Evolutionary conservation across 30 jellyfish, hydroid and myxozoan species (phyloP), one percentile per base, ranked within the genome.

Genomic region (Chironex yamaguchii): DNA sequence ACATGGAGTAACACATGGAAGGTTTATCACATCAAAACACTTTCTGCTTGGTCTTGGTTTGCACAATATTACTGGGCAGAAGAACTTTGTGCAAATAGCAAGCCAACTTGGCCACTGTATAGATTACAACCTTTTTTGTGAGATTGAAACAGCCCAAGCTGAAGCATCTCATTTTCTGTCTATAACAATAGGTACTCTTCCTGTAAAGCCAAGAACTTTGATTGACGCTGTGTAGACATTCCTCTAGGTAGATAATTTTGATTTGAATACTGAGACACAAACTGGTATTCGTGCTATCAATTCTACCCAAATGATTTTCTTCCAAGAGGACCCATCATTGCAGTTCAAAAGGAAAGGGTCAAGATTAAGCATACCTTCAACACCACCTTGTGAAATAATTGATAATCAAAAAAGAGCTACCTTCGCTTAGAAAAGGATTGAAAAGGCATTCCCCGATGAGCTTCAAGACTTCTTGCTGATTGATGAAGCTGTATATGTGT

Each of bases 61-160:
- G 33, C 91, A 80, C 64, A 64, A 35, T 51, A 54, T 80, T 2
- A 53, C 90, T 1, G 88, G 90, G 29, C 79, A 58, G 3, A 63
- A 62, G 36, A 14, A 2, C 29, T 53, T 36, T 0, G 64, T 80
- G 29, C 70, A 80, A 13, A 0, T 80, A 29, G 25, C 64, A 36
- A 13, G 31, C 81, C 36, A 80, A 53, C 88, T 80, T 63, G 87
- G 91, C 33, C 91, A 80, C 36, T 80, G 79, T 25, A 62, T 80
- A 13, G 65, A 63, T 65, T 80, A 62, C 50, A 80, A 80, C 50
- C 48, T 62, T 17, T 50, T 66, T 0, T 80, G 90, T 62, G 78
- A 79, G 31, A 79, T 79, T 1, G 90, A 62, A 62, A 79, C 90
- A 14, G 76, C 90, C 1, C 54, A 26, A 22, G 87, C 85, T 0